Base-by-base conservation (phyloP, 64 coral and sea anemone genomes). In the Montipora capricornis region DNA sequence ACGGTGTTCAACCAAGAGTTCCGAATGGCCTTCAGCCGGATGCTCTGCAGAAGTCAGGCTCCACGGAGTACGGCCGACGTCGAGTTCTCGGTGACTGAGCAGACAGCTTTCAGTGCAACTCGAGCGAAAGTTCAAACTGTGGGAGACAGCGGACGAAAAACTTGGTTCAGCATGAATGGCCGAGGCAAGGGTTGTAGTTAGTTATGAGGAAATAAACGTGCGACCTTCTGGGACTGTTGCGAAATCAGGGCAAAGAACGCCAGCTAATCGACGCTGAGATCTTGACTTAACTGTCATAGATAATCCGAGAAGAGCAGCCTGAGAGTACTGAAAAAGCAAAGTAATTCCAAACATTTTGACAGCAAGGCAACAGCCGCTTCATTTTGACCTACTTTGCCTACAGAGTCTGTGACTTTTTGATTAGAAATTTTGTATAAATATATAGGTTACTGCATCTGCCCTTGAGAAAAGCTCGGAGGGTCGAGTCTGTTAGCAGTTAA, bases 1-100 rank as follows among this genome's bases (percentile, higher is more conserved):
- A 93, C 93, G 3, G 62, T 98, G 0, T 98, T 94, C 73, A 98
- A 98, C 77, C 90, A 94, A 55, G 96, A 98, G 49, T 98, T 98
- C 66, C 83, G 89, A 13, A 62, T 59, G 16, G 92, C 96, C 20
- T 98, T 98, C 29, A 91, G 80, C 17, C 87, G 82, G 49, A 90
- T 97, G 80, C 49, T 98, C 16, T 20, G 74, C 46, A 52, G 24
- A 45, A 67, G 74, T 9, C 57, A 24, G 9, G 49, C 60, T 52
- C 52, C 88, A 58, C 81, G 82, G 46, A 71, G 66, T 20, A 46
- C 68, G 20, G 44, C 66, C n/a, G 66, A 86, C 13, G 61, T 64
- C 14, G 82, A 86, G 10, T 68, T 73, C 47, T 86, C 82, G 8
- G 66, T 86, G 1, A 86, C 82, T 26, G 66, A 73, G n/a, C 44